Conservation (phyloP, 2,888 invertebrate genomes). For the Mamestra brassicae region DNA sequence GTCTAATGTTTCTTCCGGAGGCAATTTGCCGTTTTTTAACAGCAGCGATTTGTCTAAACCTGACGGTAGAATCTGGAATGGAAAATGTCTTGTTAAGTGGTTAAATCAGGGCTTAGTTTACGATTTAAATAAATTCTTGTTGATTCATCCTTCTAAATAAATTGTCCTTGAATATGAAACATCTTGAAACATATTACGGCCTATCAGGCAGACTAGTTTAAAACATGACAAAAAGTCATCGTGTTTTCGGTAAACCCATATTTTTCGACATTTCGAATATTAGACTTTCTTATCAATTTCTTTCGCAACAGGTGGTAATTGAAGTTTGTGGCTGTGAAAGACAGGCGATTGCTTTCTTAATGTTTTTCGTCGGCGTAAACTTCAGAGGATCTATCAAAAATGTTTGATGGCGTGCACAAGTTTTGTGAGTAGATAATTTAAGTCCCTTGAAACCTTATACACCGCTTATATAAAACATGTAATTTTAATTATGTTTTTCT, state of each 20-base stretch:
- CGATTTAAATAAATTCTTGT: not conserved
- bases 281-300: slow-evolving; percentile 31
- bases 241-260: not conserved
- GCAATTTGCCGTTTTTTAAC: slow-evolving; percentile 86
- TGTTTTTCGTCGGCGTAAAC: slow-evolving; percentile 31
- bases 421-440: slow-evolving; percentile 7
- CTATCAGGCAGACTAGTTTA: not conserved
- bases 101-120: not conserved
- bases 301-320: slow-evolving; percentile 53
- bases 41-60: slow-evolving; percentile 85
- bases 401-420: slow-evolving; percentile 11
- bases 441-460: slow-evolving; percentile 10
- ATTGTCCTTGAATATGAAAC: not conserved
- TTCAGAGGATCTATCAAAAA: slow-evolving; percentile 33
- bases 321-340: slow-evolving; percentile 40
- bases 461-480: not conserved
- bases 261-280: slow-evolving; percentile 4
- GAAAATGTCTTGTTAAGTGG: slow-evolving; percentile 47
- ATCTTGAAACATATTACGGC: not conserved
- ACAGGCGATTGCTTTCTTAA: slow-evolving; percentile 52
- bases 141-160: not conserved
- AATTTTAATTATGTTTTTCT: not conserved
- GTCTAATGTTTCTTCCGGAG: slow-evolving; percentile 81
- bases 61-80: slow-evolving; percentile 81
- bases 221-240: not conserved